Evolutionary conservation across 2,797 vertebrate species (phyloP), one percentile per base, ranked within the genome.

Genomic region (Pampus argenteus): DNA sequence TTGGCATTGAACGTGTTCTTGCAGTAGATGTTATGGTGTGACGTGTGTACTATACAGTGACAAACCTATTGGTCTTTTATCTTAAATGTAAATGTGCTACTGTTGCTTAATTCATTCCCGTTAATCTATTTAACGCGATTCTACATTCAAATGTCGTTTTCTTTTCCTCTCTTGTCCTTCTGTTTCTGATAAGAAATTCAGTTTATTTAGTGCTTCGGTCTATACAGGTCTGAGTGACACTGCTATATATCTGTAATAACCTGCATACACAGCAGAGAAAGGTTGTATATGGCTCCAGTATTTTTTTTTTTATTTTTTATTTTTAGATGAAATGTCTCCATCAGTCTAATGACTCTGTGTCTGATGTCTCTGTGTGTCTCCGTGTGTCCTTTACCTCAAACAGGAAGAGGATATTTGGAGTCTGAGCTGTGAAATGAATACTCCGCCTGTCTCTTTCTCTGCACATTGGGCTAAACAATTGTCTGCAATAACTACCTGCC

Each of bases 371-470:
- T 26, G 28, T 64, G 56, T 49, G 56, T 22, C 23, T 40, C n/a
- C 20, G 29, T 38, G 20, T 57, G 61, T 68, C 63, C 65, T 51
- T 66, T 52, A 40, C 42, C 57, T 76, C 65, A 58, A 5, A 61
- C 58, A 57, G 61, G 28, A 47, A 66, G 71, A 54, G 28, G 45
- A 48, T 66, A 77, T 77, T 69, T 79, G 54, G 60, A 73, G 49
- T 77, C 63, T 76, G 73, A 72, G 71, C 73, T 82, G 82, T 83
- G 75, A 83, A 74, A 79, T 82, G 22, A 82, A 81, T 61, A 64
- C 68, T 52, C 49, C 61, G 44, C 66, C 47, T 83, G 48, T 40
- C 64, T 74, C 81, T 79, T 75, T 81, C 55, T 71, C 29, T 82
- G 58, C 40, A 66, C 62, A 31, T 26, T 76, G 64, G 17, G 62